Evolutionary conservation across 1,140 invertebrate species (phyloP).

Genomic region (Chlorops oryzae): DNA sequence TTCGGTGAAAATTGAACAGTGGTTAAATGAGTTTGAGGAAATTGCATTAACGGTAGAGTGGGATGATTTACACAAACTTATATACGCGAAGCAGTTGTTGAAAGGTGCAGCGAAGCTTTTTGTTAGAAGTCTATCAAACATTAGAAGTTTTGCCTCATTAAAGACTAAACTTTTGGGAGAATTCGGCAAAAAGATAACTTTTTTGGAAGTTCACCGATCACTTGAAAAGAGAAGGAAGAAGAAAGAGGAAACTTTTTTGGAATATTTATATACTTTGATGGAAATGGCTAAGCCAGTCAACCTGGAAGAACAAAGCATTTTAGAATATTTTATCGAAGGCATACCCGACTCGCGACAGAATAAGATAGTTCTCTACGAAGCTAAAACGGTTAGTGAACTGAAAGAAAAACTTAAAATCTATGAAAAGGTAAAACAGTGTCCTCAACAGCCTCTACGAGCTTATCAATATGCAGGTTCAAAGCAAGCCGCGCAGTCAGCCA

Average conservation of each 20-base stretch:
- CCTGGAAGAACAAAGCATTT: background rate
- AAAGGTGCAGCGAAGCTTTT: background rate
- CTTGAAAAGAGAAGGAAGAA: background rate
- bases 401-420: background rate
- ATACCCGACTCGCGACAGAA: background rate
- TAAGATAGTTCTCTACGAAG: background rate
- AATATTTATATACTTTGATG: background rate
- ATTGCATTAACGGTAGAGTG: background rate
- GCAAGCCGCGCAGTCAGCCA: no score
- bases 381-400: background rate
- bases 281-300: background rate
- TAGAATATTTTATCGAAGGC: background rate
- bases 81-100: slow-evolving; percentile 1
- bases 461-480: no score
- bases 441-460: no score
- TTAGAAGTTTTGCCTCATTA: background rate
- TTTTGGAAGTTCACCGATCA: background rate
- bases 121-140: background rate
- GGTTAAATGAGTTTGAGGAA: background rate
- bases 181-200: background rate
- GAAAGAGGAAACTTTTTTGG: background rate
- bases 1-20: background rate
- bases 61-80: background rate
- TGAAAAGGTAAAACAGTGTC: background rate
- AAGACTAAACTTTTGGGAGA: background rate